These are phyloP conservation scores for Eugnorisma glareosa DNA, from an alignment of 2,888 invertebrate genomes.

Conservation along the genomic window DNA sequence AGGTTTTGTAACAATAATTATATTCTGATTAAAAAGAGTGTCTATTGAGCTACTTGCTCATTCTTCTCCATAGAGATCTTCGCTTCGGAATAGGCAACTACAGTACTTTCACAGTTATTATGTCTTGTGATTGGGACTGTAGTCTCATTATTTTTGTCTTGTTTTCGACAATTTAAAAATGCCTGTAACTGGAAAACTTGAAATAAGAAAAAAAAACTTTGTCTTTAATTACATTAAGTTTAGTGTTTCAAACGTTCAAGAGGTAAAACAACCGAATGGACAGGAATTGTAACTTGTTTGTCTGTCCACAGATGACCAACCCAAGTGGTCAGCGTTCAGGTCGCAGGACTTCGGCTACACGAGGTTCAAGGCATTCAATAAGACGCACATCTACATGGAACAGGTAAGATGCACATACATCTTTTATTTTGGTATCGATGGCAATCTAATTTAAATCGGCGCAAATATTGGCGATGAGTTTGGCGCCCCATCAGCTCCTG, in stretches of 20 bases:
- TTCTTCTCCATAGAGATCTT: not conserved
- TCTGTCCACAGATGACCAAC: slow-evolving; percentile 86
- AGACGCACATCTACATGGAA: slow-evolving; percentile 96
- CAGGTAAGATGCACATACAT: slow-evolving; percentile 90
- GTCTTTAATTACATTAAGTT: not conserved
- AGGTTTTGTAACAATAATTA: no score
- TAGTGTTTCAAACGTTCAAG: not conserved
- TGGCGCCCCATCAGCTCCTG: not conserved
- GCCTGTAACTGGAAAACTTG: not conserved
- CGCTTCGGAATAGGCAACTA: not conserved
- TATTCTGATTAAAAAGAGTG: no score
- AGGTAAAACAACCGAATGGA: not conserved
- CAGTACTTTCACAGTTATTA: not conserved
- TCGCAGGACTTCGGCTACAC: slow-evolving; percentile 98
- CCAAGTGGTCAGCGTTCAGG: slow-evolving; percentile 91
- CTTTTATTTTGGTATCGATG: not conserved
- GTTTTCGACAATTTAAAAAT: not conserved
- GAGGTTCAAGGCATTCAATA: slow-evolving; percentile 94
- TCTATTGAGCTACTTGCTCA: no score
- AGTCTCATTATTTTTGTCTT: not conserved
- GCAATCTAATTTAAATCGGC: no score
- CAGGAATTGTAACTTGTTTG: not conserved
- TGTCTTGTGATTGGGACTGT: not conserved
- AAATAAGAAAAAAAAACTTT: not conserved
- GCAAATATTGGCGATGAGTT: not conserved